phyloP scores from a whole-genome alignment of 2,113 vertebrate species.

The Hippocampus barbouri region DNA sequence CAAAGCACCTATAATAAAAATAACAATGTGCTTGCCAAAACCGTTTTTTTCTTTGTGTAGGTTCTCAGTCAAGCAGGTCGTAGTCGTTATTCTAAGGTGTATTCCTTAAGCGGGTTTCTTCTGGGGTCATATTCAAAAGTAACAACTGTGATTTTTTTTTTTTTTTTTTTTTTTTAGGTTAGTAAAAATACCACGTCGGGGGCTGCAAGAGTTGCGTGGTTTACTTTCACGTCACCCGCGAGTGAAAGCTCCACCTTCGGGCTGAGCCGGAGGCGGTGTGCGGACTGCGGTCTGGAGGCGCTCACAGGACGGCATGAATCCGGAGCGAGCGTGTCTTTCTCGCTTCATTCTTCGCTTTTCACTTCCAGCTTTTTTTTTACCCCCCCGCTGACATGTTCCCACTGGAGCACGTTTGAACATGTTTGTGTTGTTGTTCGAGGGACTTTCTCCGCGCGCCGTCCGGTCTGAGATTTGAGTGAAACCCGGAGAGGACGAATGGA shows the following conservation, averaged over 20 bases:
- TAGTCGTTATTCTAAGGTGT: too few species aligned
- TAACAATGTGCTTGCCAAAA: too few species aligned
- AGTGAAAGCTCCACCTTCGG: conserved; percentile 57
- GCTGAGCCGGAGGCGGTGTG: conserved; percentile 39
- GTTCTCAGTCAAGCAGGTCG: too few species aligned
- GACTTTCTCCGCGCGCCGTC: conserved; percentile 3
- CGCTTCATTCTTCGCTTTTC: neutral
- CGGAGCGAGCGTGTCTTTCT: conserved; percentile 15
- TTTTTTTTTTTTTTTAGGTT: too few species aligned
- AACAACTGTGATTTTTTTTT: neutral
- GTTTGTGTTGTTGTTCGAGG: conserved; percentile 17
- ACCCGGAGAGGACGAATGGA: conserved; percentile 54
- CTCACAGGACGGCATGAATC: conserved; percentile 26
- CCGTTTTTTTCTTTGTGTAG: too few species aligned
- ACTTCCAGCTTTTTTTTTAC: neutral
- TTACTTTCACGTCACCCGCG: conserved; percentile 38
- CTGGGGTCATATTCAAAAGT: neutral
- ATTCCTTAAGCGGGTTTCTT: too few species aligned
- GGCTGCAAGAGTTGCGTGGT: conserved; percentile 8
- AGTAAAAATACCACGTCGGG: neutral
- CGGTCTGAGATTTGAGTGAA: conserved; percentile 62
- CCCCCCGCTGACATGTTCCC: neutral
- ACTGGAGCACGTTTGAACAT: conserved; percentile 11
- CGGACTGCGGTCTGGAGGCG: conserved; percentile 28
- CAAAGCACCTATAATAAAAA: too few species aligned